These are phyloP conservation scores for Lagopus muta DNA, from an alignment of 2,113 vertebrate species.

Conservation along the genomic window DNA sequence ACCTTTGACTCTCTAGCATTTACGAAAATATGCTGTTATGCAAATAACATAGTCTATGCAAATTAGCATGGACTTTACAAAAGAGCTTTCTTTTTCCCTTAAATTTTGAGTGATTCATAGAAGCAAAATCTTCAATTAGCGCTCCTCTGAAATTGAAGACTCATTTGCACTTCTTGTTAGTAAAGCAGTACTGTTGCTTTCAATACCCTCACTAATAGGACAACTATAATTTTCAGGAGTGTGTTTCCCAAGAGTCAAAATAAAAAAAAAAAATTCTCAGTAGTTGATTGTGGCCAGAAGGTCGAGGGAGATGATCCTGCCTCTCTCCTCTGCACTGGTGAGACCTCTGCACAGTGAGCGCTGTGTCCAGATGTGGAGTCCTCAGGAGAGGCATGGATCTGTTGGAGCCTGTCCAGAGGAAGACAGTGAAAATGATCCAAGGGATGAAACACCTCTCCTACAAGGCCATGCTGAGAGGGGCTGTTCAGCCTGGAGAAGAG, in stretches of 20 bases:
- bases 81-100: accelerated
- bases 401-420: too few relatives aligned
- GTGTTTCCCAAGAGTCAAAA: background rate
- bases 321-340: too few relatives aligned
- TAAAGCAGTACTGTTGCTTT: background rate
- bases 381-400: too few relatives aligned
- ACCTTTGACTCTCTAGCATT: background rate
- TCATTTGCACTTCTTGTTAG: background rate
- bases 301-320: too few relatives aligned
- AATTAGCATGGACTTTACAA: background rate
- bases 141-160: background rate
- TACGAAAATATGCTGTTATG: accelerated
- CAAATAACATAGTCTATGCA: background rate
- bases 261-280: background rate
- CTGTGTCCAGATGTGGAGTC: too few relatives aligned
- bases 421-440: too few relatives aligned
- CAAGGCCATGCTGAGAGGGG: too few relatives aligned
- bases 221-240: background rate
- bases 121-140: background rate
- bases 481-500: too few relatives aligned
- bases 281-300: too few relatives aligned
- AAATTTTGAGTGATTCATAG: background rate
- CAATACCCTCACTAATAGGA: accelerated
- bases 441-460: too few relatives aligned
- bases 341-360: too few relatives aligned